Evolutionary conservation across 2,888 invertebrate species (phyloP), one percentile per base, ranked within the genome.

Genomic region (Pycnomerus fuliginosus): DNA sequence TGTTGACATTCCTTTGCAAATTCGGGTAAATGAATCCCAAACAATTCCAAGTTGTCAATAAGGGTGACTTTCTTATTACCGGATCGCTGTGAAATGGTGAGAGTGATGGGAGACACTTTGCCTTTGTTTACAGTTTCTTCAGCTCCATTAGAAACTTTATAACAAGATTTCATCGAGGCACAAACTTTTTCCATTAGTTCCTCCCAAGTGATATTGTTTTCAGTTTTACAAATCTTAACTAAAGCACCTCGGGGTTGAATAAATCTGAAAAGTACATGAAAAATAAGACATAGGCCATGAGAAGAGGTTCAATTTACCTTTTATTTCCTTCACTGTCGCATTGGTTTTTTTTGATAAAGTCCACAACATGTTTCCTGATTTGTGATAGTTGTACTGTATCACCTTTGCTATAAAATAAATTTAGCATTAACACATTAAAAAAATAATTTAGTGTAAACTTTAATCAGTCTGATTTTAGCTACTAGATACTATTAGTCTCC

Each of bases 61-160:
- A 95, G 71, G 1, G 96, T 96, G 37, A 88, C 93, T 79, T 92
- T 93, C 69, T 95, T 95, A 68, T 91, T 91, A 13, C 90, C 87
- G 13, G 86, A 82, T 44, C 94, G 74, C n/a, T 82, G 83, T 12
- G 81, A 84, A 3, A 91, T 80, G 10, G 80, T 80, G 74, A 95
- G 84, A 56, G 80, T 82, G 53, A 95, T 83, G 2, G 88, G 84
- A 20, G 87, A 84, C 33, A 92, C 75, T 67, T 85, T 84, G 29
- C 84, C 83, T 64, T 84, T 85, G 55, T 76, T 76, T 16, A 80
- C 53, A n/a, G 63, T 59, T 50, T 67, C 65, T 49, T 70, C 71
- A 24, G 79, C 76, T 50, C 78, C 82, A 8, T 74, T 74, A 39
- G 73, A 75, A 58, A 88, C 76, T 72, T 83, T 80, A 15, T 82